phyloP scores from a whole-genome alignment of 2,113 vertebrate genomes.

The Mobula birostris region DNA sequence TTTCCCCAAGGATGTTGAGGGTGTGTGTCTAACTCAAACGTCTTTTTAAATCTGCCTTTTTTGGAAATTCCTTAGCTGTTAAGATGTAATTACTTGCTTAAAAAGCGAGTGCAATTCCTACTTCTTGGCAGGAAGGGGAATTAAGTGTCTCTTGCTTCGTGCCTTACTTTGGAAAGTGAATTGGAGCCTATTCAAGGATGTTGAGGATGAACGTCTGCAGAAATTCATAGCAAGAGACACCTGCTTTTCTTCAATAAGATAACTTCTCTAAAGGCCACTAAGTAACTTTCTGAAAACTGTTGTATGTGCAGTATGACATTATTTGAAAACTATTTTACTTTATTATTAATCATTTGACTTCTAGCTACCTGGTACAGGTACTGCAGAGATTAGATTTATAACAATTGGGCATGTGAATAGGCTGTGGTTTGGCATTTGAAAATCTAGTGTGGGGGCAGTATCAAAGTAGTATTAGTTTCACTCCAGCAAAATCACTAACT shows the following conservation, averaged over 20 bases:
- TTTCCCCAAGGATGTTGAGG: background rate
- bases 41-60: background rate
- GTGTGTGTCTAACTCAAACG: background rate
- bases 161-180: background rate
- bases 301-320: background rate
- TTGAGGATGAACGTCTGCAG: conserved; percentile 28
- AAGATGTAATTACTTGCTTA: background rate
- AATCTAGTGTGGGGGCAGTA: background rate
- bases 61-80: background rate
- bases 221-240: background rate
- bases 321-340: background rate
- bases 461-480: background rate
- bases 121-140: background rate
- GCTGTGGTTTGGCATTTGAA: conserved; percentile 22
- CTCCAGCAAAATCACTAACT: background rate
- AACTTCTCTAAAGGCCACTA: background rate
- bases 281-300: background rate
- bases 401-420: background rate
- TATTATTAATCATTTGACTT: background rate
- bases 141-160: background rate
- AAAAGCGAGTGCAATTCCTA: background rate
- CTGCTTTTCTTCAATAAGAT: background rate
- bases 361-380: background rate
- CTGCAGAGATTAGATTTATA: background rate
- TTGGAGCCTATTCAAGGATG: background rate